Evolutionary conservation across 2,797 vertebrate genomes (phyloP).

Genomic region (Pagetopsis macropterus): DNA sequence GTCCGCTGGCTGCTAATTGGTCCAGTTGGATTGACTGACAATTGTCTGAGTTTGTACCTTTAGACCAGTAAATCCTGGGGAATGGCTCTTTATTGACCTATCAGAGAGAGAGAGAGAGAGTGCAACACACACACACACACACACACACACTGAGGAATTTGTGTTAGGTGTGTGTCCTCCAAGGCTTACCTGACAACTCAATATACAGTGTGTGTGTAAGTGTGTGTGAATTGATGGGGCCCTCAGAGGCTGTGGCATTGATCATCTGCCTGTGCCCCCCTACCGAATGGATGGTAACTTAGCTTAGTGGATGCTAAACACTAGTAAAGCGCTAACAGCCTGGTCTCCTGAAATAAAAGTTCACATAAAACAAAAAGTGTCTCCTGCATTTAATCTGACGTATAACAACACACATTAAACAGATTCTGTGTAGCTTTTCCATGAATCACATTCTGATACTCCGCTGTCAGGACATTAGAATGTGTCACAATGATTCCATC

Average conservation of each 20-base stretch:
- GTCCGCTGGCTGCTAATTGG: conserved; percentile 56
- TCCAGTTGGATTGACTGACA: conserved; percentile 63
- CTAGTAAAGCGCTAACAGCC: not conserved
- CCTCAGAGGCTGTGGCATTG: conserved; percentile 46
- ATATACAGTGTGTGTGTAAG: conserved; percentile 32
- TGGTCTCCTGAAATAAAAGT: no score
- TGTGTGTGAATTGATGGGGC: conserved; percentile 26
- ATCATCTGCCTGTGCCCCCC: conserved; percentile 36
- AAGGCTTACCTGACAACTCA: conserved; percentile 56
- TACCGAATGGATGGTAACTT: conserved; percentile 19
- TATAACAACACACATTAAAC: not conserved
- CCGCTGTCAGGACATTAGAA: no score
- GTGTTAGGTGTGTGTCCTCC: conserved; percentile 40
- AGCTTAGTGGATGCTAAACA: conserved; percentile 35
- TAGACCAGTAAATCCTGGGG: conserved; percentile 57
- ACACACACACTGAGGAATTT: conserved; percentile 36
- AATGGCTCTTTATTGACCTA: conserved; percentile 69
- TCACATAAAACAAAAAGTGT: no score
- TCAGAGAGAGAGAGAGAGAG: conserved; percentile 25
- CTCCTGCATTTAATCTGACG: no score
- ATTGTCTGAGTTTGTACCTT: conserved; percentile 60
- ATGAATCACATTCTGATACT: no score
- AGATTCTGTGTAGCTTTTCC: not conserved
- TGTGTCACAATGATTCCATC: not conserved
- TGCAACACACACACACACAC: not conserved